Evolutionary conservation across 2,888 invertebrate species (phyloP).

Genomic region (Drosophila prostipennis): DNA sequence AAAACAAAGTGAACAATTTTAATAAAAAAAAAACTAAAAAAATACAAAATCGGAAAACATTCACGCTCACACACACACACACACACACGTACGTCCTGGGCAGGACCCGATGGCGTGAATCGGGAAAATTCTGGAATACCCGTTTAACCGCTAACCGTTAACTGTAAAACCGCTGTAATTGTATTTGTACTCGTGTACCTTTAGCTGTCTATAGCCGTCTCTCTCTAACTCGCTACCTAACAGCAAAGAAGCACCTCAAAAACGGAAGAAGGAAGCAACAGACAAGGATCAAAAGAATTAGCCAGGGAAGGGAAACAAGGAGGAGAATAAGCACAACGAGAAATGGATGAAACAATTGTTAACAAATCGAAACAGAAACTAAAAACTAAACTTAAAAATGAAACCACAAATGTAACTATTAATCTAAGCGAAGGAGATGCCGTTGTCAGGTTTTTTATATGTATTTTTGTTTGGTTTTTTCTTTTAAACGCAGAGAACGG

Average conservation of each 20-base stretch:
- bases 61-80: constrained; percentile 15
- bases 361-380: constrained; percentile 25
- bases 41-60: constrained; percentile 10
- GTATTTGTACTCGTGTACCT: constrained; percentile 42
- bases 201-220: constrained; percentile 38
- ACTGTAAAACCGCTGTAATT: constrained; percentile 36
- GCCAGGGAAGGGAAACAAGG: background rate
- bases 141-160: constrained; percentile 19
- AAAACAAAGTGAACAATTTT: constrained; percentile 30
- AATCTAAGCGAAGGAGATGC: constrained; percentile 23
- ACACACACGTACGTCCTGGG: constrained; percentile 17
- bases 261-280: constrained; percentile 6
- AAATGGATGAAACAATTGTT: constrained; percentile 31
- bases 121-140: constrained; percentile 16
- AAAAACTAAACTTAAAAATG: background rate
- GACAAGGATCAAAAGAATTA: constrained; percentile 6
- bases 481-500: background rate
- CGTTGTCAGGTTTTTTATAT: background rate
- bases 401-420: constrained; percentile 22
- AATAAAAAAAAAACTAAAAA: constrained; percentile 25
- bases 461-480: background rate
- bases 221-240: constrained; percentile 27
- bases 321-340: constrained; percentile 20
- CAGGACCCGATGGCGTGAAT: constrained; percentile 31
- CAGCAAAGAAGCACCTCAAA: constrained; percentile 8